A percentile compares a stretch with the other conserved stretches of the same genome.
Conservation (phyloP, 2,888 invertebrate species). For the Harpalus rubripes region DNA sequence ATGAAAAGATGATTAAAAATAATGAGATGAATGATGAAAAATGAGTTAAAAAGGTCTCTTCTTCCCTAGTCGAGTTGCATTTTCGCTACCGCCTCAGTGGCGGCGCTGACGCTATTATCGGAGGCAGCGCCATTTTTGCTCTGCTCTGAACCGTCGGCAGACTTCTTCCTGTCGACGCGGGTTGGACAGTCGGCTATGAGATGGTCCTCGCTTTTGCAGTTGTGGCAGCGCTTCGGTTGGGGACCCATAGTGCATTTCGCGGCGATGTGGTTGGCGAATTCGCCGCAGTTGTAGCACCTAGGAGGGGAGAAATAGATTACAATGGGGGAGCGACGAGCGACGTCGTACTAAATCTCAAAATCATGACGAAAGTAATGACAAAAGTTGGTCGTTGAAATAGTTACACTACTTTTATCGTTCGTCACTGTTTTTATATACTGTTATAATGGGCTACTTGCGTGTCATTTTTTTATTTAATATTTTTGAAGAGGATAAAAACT, state of each 20-base stretch:
- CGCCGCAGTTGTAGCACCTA: conserved; percentile 96
- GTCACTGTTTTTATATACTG: no score
- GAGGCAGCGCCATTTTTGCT: conserved; percentile 71
- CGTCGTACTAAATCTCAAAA: not conserved
- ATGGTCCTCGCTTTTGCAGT: conserved; percentile 93
- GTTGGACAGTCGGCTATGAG: conserved; percentile 93
- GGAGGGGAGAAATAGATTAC: not conserved
- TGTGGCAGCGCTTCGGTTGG: conserved; percentile 94
- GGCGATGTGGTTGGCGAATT: conserved; percentile 95
- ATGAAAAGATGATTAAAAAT: conserved; percentile 27
- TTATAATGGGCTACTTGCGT: no score
- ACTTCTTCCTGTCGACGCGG: conserved; percentile 74
- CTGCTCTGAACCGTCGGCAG: conserved; percentile 68
- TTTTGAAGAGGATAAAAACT: no score
- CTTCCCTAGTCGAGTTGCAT: conserved; percentile 63
- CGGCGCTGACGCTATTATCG: conserved; percentile 68
- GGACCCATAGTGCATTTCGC: conserved; percentile 93
- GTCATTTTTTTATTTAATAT: no score
- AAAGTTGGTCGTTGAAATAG: not conserved
- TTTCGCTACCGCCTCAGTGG: conserved; percentile 68
- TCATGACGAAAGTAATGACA: no score
- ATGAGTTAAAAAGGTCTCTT: conserved; percentile 9
- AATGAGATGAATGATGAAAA: conserved; percentile 29
- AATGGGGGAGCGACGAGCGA: not conserved
- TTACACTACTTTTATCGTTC: not conserved